Base-by-base conservation (phyloP, 2,888 invertebrate genomes). In the Petrolisthes cinctipes region DNA sequence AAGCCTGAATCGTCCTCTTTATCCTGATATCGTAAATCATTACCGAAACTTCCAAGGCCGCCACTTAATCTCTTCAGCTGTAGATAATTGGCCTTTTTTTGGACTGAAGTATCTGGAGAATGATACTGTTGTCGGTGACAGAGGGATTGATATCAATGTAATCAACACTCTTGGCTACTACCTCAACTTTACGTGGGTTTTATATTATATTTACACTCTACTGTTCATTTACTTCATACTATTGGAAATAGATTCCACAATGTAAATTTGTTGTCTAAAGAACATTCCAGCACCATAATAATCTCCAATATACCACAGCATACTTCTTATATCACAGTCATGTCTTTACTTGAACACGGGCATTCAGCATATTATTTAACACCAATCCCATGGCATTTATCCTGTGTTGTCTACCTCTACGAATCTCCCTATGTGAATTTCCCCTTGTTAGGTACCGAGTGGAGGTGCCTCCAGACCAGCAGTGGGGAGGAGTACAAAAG, bases 71-170 rank as follows among this genome's bases (percentile, higher is more conserved):
- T 75, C 82, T 4, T 82, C 86, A 9, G 86, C 73, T 17, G 66
- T 82, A 11, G 82, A 86, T 76, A 86, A 86, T 61, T 86, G 86
- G 86, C 86, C 86, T 7, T 86, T 86, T 82, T 86, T 86, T 53
- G 86, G 86, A 17, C 57, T 86, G n/a, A 37, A 9, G 23, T 11
- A 9, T 11, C 56, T n/a, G 56, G 73, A 17, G 7, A 37, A 71
- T 6, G 71, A 20, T 11, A n/a, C 14, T 14, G 71, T 71, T 6
- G 6, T 17, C 6, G 56, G 75, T 5, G 82, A 86, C 20, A 73
- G 73, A 14, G 86, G 86, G 75, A 82, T 86, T 11, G 86, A 86
- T 20, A 57, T 75, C 71, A 82, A 61, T 57, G 68, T 86, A 23
- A 11, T 86, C 23, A 20, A 57, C 20, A 56, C 75, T 53, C 76